phyloP scores from a whole-genome alignment of 2,113 vertebrate species.

The Seriola dumerili region DNA sequence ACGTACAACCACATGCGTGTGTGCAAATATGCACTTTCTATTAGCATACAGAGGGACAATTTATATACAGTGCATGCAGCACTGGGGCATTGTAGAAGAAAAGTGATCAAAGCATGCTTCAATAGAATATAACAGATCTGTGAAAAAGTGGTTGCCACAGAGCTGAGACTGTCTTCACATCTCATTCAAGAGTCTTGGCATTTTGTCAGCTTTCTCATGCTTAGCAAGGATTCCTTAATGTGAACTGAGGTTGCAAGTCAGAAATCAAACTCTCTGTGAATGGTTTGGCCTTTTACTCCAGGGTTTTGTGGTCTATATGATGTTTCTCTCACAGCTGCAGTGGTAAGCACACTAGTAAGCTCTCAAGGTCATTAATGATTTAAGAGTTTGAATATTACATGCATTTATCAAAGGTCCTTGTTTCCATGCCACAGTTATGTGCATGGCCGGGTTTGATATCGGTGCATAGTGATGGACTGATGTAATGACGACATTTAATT shows the following conservation, averaged over 20 bases:
- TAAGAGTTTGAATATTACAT: constrained; percentile 66
- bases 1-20: constrained; percentile 34
- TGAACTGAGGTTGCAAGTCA: constrained; percentile 2
- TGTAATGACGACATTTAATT: neutral
- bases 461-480: neutral
- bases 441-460: constrained; percentile 38
- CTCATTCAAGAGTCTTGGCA: neutral
- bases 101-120: constrained; percentile 13
- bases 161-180: neutral
- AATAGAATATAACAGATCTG: neutral
- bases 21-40: constrained; percentile 19
- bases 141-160: neutral
- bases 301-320: constrained; percentile 35
- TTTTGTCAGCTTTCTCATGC: neutral
- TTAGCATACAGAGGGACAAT: neutral
- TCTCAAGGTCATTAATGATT: constrained; percentile 71
- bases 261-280: constrained; percentile 36
- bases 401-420: constrained; percentile 57
- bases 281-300: constrained; percentile 40
- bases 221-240: constrained; percentile 12
- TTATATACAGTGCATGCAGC: constrained; percentile 3
- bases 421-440: constrained; percentile 38
- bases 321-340: constrained; percentile 35
- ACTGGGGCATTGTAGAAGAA: constrained; percentile 18
- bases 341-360: constrained; percentile 46